These are phyloP conservation scores for Pteropus alecto DNA, from an alignment of 2,113 vertebrate genomes.

Conservation along the genomic window DNA sequence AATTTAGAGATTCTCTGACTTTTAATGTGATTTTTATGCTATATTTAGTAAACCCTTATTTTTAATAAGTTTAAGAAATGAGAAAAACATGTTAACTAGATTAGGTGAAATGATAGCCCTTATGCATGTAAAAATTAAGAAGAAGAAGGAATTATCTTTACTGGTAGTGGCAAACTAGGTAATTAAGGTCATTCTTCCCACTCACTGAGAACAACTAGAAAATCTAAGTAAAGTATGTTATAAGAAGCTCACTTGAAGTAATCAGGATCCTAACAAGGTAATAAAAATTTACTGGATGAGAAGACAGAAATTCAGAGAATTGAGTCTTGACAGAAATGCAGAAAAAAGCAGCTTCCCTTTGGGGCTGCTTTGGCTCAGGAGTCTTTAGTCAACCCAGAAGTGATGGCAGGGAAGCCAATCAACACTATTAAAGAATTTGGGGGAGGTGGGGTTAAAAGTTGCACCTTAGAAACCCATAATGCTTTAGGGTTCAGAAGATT, in stretches of 20 bases:
- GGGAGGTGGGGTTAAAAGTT: not conserved
- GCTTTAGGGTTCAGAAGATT: not conserved
- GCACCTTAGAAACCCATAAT: not conserved
- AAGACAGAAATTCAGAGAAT: not conserved
- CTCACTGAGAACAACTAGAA: not conserved
- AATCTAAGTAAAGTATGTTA: not conserved
- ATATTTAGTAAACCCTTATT: not conserved
- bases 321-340: not conserved
- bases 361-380: not conserved
- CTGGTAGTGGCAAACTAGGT: not conserved
- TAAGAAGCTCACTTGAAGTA: not conserved
- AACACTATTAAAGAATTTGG: not conserved
- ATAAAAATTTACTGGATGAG: not conserved
- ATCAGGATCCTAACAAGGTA: not conserved
- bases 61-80: slow-evolving; percentile 1
- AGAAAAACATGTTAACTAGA: not conserved
- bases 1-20: not conserved
- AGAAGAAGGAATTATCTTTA: not conserved
- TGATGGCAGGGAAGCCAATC: not conserved
- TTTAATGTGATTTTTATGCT: not conserved
- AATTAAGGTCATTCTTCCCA: not conserved
- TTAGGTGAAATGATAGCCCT: not conserved
- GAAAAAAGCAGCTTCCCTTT: not conserved
- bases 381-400: not conserved
- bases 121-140: not conserved